Percentiles rank a stretch among this genome's conserved stretches.
Conservation (phyloP, 2,113 vertebrate species). For the Sebastes fasciatus region DNA sequence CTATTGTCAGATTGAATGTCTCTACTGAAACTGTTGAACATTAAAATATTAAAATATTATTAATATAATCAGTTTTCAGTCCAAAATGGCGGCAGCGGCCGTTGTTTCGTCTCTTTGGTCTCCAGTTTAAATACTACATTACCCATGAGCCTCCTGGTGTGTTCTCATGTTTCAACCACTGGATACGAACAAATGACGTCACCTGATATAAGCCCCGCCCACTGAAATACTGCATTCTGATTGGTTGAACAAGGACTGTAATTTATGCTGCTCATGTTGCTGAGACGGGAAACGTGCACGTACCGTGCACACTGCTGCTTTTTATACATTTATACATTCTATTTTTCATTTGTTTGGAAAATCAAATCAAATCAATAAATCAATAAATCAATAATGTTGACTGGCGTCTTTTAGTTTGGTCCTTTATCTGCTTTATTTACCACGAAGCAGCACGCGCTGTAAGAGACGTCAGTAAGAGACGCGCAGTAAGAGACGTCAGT, state of each 20-base stretch:
- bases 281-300: not conserved
- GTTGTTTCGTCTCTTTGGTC: no score
- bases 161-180: not conserved
- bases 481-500: no score
- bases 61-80: no score
- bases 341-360: constrained; percentile 33
- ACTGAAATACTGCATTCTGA: not conserved
- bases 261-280: not conserved
- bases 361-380: constrained; percentile 14
- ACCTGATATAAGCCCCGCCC: not conserved
- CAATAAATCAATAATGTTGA: no score
- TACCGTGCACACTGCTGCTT: not conserved
- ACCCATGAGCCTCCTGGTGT: not conserved
- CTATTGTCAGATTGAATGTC: no score
- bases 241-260: constrained; percentile 7
- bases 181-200: not conserved
- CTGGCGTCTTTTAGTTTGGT: no score
- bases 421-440: no score
- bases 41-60: no score
- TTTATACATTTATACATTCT: constrained; percentile 16
- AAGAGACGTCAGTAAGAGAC: no score
- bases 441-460: no score
- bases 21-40: no score
- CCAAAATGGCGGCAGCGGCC: no score
- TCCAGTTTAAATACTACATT: not conserved